Base-by-base conservation (phyloP, 2,113 vertebrate species). In the Carlito syrichta region DNA sequence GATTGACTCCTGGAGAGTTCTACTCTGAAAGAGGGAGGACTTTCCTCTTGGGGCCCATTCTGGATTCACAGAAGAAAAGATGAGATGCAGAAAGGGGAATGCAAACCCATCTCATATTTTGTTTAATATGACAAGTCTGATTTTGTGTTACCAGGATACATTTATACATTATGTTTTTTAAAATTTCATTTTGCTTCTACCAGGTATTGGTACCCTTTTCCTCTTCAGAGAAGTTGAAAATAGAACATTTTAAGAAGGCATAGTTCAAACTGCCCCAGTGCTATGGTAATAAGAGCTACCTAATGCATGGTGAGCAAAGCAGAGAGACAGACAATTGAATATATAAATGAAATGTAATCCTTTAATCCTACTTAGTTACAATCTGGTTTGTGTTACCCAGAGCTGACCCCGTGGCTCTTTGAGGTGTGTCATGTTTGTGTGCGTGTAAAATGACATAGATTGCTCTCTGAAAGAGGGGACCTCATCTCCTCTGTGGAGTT, bases 261-360 rank as follows among this genome's bases (percentile, higher is more conserved):
- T 60, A 93, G 56, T 91, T 96, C 68, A 83, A 40, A 74, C 96
- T 77, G 27, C 52, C 23, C 60, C 10, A 20, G 71, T 77, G 78
- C n/a, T 62, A 11, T 91, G 25, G 60, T 94, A 91, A 88, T 89
- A 54, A 84, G 92, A 90, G 43, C 76, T 91, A 20, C 38, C 50
- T 74, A 86, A 91, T 89, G 38, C 54, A 43, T 71, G 27, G 52
- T n/a, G 48, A 92, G 82, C 93, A 91, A 92, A 95, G 50, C 87
- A 94, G 83, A 91, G 76, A 87, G 87, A 71, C 81, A 84, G 85
- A 94, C 95, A 96, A 71, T 73, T 96, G 94, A 96, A 92, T 88
- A 83, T 92, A 89, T 86, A 97, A 96, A 78, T 91, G 96, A 97
- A 91, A 98, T 83, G 68, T 92, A 86, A 97, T 96, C 91, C 91